phyloP scores from a whole-genome alignment of 2,888 invertebrate genomes.

The Amaurobius ferox region DNA sequence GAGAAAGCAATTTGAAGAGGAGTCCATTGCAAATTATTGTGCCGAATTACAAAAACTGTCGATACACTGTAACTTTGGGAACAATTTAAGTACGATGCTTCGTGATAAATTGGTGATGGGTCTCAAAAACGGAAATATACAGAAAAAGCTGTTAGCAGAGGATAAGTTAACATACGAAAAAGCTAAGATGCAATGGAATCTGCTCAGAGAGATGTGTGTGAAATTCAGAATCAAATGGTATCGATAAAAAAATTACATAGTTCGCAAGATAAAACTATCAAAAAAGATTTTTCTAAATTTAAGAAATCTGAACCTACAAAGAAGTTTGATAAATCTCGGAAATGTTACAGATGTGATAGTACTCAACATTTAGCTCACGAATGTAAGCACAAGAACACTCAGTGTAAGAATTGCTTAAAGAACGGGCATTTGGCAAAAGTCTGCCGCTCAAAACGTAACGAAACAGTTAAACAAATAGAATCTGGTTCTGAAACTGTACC shows the following conservation, averaged over 20 bases:
- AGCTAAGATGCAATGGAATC: constrained; percentile 53
- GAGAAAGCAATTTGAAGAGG: constrained; percentile 49
- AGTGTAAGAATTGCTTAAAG: constrained; percentile 54
- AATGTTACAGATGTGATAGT: constrained; percentile 55
- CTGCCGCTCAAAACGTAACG: constrained; percentile 56
- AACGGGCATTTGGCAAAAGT: constrained; percentile 56
- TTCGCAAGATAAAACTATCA: constrained; percentile 39
- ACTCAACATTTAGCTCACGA: constrained; percentile 55
- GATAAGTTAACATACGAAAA: constrained; percentile 55
- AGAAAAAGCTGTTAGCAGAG: constrained; percentile 54
- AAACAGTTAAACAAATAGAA: constrained; percentile 56
- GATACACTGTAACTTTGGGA: constrained; percentile 49
- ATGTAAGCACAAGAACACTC: constrained; percentile 54
- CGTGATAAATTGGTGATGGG: constrained; percentile 54
- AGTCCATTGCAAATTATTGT: constrained; percentile 52
- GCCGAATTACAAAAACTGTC: constrained; percentile 49
- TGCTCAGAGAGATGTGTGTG: constrained; percentile 46
- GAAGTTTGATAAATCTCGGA: constrained; percentile 49
- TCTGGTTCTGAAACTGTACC: constrained; percentile 52
- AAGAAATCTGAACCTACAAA: constrained; percentile 41
- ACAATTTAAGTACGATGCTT: constrained; percentile 50
- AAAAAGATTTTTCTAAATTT: constrained; percentile 54
- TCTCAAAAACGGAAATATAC: constrained; percentile 52
- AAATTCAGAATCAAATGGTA: constrained; percentile 53
- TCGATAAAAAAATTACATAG: constrained; percentile 38